Percentiles rank a stretch among this genome's conserved stretches.
Evolutionary conservation across 2,797 vertebrate species (phyloP).

Genomic region (Mus minutoides): DNA sequence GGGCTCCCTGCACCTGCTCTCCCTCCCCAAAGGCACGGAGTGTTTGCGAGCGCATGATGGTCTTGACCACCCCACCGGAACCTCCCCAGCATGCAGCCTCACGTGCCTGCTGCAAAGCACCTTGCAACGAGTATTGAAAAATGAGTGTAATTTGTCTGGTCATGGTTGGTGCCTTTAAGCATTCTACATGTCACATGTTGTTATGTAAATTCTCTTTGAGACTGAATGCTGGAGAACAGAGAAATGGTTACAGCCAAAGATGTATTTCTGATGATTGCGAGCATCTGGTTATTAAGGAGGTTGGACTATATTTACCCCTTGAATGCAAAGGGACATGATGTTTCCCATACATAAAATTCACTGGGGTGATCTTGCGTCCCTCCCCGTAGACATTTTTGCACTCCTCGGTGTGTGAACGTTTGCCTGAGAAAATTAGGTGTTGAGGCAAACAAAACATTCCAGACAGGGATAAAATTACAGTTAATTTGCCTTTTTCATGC

Average conservation of each 20-base stretch:
- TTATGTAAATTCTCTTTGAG: conserved; percentile 89
- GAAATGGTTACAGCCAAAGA: conserved; percentile 84
- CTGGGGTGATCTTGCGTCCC: not conserved
- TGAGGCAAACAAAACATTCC: not conserved
- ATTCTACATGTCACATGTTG: conserved; percentile 88
- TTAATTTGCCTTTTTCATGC: not conserved
- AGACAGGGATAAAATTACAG: not conserved
- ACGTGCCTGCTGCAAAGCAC: conserved; percentile 85
- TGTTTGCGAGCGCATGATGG: conserved; percentile 77
- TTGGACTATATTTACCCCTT: conserved; percentile 84
- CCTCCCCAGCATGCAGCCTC: conserved; percentile 81
- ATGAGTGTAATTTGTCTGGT: conserved; percentile 90
- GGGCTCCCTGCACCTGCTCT: not conserved
- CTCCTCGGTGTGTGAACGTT: not conserved
- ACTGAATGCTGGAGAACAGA: conserved; percentile 85
- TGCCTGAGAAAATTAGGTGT: conserved; percentile 54
- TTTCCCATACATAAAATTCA: conserved; percentile 26
- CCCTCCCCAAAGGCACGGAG: conserved; percentile 28
- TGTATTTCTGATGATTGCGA: conserved; percentile 86
- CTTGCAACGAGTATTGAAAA: conserved; percentile 89
- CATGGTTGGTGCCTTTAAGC: conserved; percentile 89
- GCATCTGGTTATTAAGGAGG: conserved; percentile 90
- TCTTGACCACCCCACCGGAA: conserved; percentile 74
- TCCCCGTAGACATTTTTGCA: not conserved
- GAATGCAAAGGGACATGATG: conserved; percentile 7